phyloP scores from a whole-genome alignment of 1,140 invertebrate species.

The Brachionus paranguensis region DNA sequence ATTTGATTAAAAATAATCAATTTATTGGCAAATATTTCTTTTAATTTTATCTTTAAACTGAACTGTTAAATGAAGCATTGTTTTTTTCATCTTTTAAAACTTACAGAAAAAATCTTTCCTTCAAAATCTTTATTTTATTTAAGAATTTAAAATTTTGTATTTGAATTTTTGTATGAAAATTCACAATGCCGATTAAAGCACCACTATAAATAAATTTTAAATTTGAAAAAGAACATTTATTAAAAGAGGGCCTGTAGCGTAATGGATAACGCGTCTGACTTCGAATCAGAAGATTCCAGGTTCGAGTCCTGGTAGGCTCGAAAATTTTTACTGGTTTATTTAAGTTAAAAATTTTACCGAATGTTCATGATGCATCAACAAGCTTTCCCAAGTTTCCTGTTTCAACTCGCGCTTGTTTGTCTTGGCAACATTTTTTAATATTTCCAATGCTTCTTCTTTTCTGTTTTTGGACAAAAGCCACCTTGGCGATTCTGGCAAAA shows the following conservation, averaged over 20 bases:
- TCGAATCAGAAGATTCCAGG: conserved; percentile 11
- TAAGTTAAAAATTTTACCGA: neutral
- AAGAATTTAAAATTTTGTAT: too few species aligned
- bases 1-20: too few species aligned
- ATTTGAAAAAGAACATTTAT: neutral
- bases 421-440: conserved; percentile 44
- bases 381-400: neutral
- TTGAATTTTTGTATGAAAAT: too few species aligned
- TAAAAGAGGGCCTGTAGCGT: neutral
- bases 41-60: too few species aligned
- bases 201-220: too few species aligned
- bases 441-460: conserved; percentile 45
- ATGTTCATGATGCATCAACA: conserved; percentile 1
- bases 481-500: conserved; percentile 48
- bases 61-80: too few species aligned
- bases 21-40: too few species aligned
- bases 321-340: neutral
- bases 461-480: conserved; percentile 46
- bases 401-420: conserved; percentile 43
- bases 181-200: too few species aligned
- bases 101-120: too few species aligned
- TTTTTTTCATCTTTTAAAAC: too few species aligned
- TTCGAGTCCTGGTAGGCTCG: conserved; percentile 9
- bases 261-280: conserved; percentile 12
- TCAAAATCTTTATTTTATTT: too few species aligned